These are phyloP conservation scores for Oopsacas minuta DNA, from an alignment of 37 sponge, comb jelly and placozoan species.

Conservation along the genomic window DNA sequence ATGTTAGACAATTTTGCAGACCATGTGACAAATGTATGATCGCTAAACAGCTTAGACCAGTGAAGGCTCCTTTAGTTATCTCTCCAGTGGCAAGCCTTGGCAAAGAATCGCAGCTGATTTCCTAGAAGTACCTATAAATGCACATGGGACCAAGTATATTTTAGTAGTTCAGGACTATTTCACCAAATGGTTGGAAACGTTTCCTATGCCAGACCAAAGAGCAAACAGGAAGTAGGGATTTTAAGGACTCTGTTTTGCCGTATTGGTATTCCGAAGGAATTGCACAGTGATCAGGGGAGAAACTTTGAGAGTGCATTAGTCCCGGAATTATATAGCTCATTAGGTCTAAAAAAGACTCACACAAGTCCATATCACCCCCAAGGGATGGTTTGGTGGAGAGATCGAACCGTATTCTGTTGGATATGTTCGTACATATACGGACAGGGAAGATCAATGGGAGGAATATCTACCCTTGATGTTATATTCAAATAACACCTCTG, in stretches of 20 bases:
- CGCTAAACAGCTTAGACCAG: conserved; percentile 19
- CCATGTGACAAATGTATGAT: conserved; percentile 21
- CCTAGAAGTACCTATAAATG: conserved; percentile 21
- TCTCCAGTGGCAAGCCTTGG: conserved; percentile 25
- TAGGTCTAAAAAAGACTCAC: conserved; percentile 22
- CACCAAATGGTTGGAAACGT: conserved; percentile 25
- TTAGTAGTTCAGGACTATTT: conserved; percentile 30
- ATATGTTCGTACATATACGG: conserved; percentile 22
- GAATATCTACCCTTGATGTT: conserved; percentile 21
- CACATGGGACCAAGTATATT: conserved; percentile 21
- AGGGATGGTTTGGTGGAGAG: conserved; percentile 30
- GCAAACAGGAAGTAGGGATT: conserved; percentile 7
- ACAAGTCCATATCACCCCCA: conserved; percentile 25
- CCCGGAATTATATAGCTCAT: conserved; percentile 16
- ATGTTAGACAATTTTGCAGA: not conserved
- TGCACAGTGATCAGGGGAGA: conserved; percentile 27
- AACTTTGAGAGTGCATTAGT: conserved; percentile 25
- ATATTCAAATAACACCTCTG: conserved; percentile 22
- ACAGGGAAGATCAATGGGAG: conserved; percentile 21
- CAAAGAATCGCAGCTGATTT: conserved; percentile 25
- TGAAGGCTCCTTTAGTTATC: conserved; percentile 12
- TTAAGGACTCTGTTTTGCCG: conserved; percentile 10
- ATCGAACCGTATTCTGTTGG: conserved; percentile 19
- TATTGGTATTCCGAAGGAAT: conserved; percentile 20
- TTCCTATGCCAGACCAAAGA: conserved; percentile 21